A percentile compares a stretch with the other conserved stretches of the same genome.
Conservation (phyloP, 1,140 invertebrate species). For the Aradophagus sp. region DNA sequence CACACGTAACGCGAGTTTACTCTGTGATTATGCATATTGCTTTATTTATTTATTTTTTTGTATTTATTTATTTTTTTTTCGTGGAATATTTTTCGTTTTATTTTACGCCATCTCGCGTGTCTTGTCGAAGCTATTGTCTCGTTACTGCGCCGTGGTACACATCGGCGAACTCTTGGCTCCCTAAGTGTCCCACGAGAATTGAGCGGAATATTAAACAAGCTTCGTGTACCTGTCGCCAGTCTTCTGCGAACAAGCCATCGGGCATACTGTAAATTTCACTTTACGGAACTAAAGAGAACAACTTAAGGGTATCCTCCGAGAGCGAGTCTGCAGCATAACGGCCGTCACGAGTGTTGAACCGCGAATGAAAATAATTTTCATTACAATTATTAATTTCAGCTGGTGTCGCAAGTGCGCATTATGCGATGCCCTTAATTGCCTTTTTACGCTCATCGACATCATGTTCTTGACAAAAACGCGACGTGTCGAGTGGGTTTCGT, state of each 20-base stretch:
- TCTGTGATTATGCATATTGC: slow-evolving; percentile 11
- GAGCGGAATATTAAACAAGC: slow-evolving; percentile 68
- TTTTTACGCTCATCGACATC: slow-evolving; percentile 1
- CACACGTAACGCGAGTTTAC: slow-evolving; percentile 7
- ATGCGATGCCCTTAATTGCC: slow-evolving; percentile 2
- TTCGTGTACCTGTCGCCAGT: slow-evolving; percentile 49
- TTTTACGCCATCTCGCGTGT: slow-evolving; percentile 23
- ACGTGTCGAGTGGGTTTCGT: too few species aligned
- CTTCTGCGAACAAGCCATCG: slow-evolving; percentile 58
- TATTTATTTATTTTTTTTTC: too few species aligned
- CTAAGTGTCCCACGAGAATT: slow-evolving; percentile 57
- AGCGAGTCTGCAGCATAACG: slow-evolving; percentile 26
- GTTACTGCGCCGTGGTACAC: slow-evolving; percentile 44
- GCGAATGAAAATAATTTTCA: slow-evolving; percentile 64
- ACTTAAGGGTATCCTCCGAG: slow-evolving; percentile 54
- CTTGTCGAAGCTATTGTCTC: slow-evolving; percentile 36
- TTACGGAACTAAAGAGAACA: slow-evolving; percentile 64
- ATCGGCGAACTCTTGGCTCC: slow-evolving; percentile 53
- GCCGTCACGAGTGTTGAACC: slow-evolving; percentile 43
- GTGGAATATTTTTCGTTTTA: slow-evolving; percentile 29
- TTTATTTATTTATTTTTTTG: too few species aligned
- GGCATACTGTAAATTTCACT: slow-evolving; percentile 69
- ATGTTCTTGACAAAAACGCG: too few species aligned
- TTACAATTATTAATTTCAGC: slow-evolving; percentile 61
- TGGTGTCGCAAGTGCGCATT: slow-evolving; percentile 14